These are phyloP conservation scores for Eupithecia dodoneata DNA, from an alignment of 2,888 invertebrate genomes.

Conservation along the genomic window DNA sequence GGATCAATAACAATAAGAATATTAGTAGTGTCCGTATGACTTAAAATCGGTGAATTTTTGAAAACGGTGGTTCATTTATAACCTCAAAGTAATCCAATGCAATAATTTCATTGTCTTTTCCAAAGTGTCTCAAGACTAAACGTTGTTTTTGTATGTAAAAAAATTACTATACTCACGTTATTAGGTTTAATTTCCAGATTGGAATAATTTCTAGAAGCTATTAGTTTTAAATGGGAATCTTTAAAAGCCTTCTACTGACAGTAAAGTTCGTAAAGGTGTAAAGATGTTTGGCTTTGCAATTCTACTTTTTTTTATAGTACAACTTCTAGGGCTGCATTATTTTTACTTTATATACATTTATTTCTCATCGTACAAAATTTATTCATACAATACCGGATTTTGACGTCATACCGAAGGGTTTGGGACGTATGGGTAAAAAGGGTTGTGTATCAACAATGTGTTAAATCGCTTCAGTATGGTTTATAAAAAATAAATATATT, in stretches of 20 bases:
- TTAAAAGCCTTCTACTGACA: constrained; percentile 27
- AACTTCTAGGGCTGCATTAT: neutral
- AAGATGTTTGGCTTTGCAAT: constrained; percentile 7
- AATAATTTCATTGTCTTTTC: constrained; percentile 5
- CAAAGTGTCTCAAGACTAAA: constrained; percentile 2
- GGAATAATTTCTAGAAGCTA: constrained; percentile 12
- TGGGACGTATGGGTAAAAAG: constrained; percentile 71
- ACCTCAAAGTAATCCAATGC: neutral
- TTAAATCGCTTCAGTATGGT: constrained; percentile 48
- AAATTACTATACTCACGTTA: constrained; percentile 17
- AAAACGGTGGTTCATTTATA: neutral
- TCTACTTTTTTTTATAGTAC: constrained; percentile 6
- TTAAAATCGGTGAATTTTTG: constrained; percentile 14
- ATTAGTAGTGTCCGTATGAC: constrained; percentile 37
- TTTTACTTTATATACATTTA: neutral
- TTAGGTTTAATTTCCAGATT: constrained; percentile 16
- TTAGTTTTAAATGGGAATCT: constrained; percentile 19
- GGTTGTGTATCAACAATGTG: constrained; percentile 78
- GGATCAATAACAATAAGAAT: constrained; percentile 50
- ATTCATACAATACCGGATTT: constrained; percentile 1
- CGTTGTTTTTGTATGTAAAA: constrained; percentile 2
- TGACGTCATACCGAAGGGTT: constrained; percentile 18
- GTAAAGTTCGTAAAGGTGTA: constrained; percentile 18
- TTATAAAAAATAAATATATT: neutral
- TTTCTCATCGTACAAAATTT: neutral